These are phyloP conservation scores for Uloborus diversus DNA, from an alignment of 1,140 invertebrate species.

Conservation along the genomic window DNA sequence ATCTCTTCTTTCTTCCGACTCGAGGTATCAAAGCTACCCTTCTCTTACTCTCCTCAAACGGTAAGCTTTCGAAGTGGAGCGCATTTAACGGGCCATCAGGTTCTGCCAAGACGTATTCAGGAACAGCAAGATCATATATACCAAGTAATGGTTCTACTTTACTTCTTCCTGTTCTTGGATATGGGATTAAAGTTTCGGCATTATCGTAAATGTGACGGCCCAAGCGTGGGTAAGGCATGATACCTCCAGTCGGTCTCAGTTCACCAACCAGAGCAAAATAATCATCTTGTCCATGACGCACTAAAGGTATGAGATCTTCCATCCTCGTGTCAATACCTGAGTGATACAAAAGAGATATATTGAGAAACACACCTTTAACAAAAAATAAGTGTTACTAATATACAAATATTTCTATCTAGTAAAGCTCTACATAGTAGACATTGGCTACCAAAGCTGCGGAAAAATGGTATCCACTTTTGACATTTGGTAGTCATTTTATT, in stretches of 20 bases:
- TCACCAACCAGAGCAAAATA: slow-evolving; percentile 29
- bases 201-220: slow-evolving; percentile 27
- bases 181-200: slow-evolving; percentile 53
- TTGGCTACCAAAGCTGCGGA: too few species aligned
- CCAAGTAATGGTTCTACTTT: background rate
- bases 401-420: too few species aligned
- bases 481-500: too few species aligned
- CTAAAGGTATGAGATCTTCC: slow-evolving; percentile 44
- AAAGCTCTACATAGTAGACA: too few species aligned
- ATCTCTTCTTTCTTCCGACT: slow-evolving; percentile 57
- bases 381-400: too few species aligned
- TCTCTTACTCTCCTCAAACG: background rate
- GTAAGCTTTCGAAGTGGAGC: too few species aligned
- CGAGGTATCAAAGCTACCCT: slow-evolving; percentile 39
- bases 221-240: slow-evolving; percentile 46
- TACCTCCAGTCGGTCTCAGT: slow-evolving; percentile 18
- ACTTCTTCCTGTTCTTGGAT: slow-evolving; percentile 44
- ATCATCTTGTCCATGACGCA: background rate
- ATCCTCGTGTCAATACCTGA: slow-evolving; percentile 42
- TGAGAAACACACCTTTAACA: too few species aligned
- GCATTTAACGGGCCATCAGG: background rate
- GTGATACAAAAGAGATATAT: background rate
- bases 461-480: too few species aligned
- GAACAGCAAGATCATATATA: slow-evolving; percentile 3
- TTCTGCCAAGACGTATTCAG: background rate